A percentile compares a stretch with the other conserved stretches of the same genome.
phyloP scores from a whole-genome alignment of 2,797 vertebrate species.

The Danio kyathit region DNA sequence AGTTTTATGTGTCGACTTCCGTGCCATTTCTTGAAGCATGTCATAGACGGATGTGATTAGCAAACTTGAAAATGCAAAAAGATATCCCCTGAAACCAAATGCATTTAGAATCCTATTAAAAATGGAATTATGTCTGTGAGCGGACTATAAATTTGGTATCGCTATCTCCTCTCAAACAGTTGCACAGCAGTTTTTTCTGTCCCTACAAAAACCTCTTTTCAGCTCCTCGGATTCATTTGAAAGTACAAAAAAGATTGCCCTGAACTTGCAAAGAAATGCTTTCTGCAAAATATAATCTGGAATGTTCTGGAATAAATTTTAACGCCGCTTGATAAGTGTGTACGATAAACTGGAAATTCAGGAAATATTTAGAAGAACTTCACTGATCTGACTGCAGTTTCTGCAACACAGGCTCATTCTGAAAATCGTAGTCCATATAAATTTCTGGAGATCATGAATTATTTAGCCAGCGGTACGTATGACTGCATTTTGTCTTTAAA shows the following conservation, averaged over 20 bases:
- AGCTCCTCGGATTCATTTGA: constrained; percentile 70
- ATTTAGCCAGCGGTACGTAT: no score
- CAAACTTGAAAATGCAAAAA: constrained; percentile 79
- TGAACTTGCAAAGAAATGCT: constrained; percentile 69
- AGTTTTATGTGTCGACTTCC: constrained; percentile 68
- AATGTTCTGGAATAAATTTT: constrained; percentile 64
- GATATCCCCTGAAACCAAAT: constrained; percentile 80
- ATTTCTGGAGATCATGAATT: no score
- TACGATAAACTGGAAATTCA: constrained; percentile 1
- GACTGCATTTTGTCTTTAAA: no score
- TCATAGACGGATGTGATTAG: constrained; percentile 81
- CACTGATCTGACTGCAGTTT: not conserved
- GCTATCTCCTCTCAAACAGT: constrained; percentile 69
- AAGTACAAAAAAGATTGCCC: constrained; percentile 70
- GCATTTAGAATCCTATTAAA: constrained; percentile 85
- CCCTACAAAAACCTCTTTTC: constrained; percentile 59
- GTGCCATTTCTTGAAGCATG: constrained; percentile 78
- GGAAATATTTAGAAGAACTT: not conserved
- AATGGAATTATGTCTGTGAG: constrained; percentile 83
- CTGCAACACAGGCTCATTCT: no score
- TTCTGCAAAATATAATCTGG: constrained; percentile 62
- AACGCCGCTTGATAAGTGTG: constrained; percentile 51
- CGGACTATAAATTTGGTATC: constrained; percentile 79
- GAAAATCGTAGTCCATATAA: no score
- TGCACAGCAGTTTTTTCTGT: constrained; percentile 67